Base-by-base conservation (phyloP, 2,888 invertebrate species). In the Volucella zonaria region DNA sequence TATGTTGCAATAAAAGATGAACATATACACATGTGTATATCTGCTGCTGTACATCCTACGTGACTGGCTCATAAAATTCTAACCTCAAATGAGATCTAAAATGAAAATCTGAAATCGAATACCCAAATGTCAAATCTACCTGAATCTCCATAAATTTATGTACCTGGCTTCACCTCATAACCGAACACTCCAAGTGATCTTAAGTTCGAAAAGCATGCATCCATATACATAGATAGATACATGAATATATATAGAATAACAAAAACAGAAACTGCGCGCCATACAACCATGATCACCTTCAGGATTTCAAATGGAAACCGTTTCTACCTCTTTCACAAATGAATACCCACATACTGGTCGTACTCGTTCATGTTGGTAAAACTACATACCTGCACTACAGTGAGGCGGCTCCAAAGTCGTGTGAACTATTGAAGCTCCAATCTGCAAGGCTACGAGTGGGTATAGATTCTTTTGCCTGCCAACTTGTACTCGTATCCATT, bases 271-370 rank as follows among this genome's bases (percentile, higher is more conserved):
- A 59, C 9, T 47, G 56, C 52, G 58, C 68, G 67, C 54, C 18
- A 43, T 64, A 78, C 31, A 58, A 61, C 15, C 67, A 42, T 59
- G 81, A 81, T 76, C 76, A 81, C 76, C 70, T 81, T 77, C 59
- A 38, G 59, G 70, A 71, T 77, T 82, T 76, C 38, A 71, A 76
- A 82, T 61, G 52, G 23, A 61, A 77, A 82, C 81, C 66, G 81
- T 82, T 82, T 47, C 61, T 76, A 77, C 59, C 52, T 71, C 76
- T 64, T 59, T 54, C 45, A 56, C 64, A 70, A 42, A 54, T 40
- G 38, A 64, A 38, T 45, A 45, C 9, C 77, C 67, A 56, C 67
- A 58, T 54, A 68, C 43, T 54, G 15, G 45, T 47, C 47, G 40
- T 14, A 58, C 49, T 43, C 23, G 61, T n/a, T 18, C 68, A 18